phyloP scores from a whole-genome alignment of 2,797 vertebrate genomes.

The Gallinago solitaria region DNA sequence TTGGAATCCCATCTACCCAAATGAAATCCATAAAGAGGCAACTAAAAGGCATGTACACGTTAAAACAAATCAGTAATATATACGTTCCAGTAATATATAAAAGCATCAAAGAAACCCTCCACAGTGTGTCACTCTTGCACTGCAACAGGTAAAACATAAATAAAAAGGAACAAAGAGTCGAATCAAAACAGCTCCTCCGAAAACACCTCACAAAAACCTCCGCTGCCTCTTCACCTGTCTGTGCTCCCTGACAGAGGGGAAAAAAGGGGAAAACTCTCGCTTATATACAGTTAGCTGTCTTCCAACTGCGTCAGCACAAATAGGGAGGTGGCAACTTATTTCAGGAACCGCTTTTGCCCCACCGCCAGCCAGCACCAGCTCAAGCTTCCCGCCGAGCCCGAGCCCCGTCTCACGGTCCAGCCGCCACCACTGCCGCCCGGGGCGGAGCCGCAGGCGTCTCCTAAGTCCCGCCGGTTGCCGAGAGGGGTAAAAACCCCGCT shows the following conservation, averaged over 20 bases:
- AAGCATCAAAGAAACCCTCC: not conserved
- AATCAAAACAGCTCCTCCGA: not conserved
- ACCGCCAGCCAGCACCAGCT: rapidly evolving
- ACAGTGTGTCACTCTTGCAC: not conserved
- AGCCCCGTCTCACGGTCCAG: not conserved
- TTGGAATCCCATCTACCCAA: not conserved
- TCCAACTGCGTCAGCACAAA: rapidly evolving
- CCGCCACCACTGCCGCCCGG: not conserved
- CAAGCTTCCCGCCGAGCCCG: no score
- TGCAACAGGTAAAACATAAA: not conserved
- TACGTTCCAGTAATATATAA: not conserved
- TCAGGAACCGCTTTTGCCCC: not conserved
- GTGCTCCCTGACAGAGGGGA: not conserved
- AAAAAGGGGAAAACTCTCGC: not conserved
- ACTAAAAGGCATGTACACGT: rapidly evolving
- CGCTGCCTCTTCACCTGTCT: not conserved
- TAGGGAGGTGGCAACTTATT: not conserved
- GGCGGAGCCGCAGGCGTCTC: not conserved
- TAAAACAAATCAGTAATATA: no score
- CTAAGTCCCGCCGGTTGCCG: not conserved
- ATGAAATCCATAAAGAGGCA: not conserved
- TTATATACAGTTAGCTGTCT: rapidly evolving
- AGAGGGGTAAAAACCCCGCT: not conserved
- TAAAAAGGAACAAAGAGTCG: not conserved
- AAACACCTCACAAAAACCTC: not conserved